phyloP scores from a whole-genome alignment of 2,113 vertebrate genomes.

The Rissa tridactyla region DNA sequence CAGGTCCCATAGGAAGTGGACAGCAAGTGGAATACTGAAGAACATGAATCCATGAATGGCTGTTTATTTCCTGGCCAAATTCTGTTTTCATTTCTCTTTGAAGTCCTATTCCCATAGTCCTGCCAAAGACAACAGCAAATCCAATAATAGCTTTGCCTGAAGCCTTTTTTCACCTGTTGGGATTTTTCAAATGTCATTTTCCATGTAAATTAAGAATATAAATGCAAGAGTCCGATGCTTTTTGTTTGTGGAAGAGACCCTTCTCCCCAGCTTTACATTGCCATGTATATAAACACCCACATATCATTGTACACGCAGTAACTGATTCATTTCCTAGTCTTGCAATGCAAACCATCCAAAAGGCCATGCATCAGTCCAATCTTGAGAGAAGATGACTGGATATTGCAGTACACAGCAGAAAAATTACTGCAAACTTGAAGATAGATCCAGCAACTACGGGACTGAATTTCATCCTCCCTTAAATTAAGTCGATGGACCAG shows the following conservation, averaged over 20 bases:
- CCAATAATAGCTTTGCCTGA: neutral
- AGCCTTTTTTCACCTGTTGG: neutral
- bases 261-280: neutral
- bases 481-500: neutral
- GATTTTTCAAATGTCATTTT: neutral
- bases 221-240: neutral
- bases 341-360: neutral
- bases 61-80: conserved; percentile 12
- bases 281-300: neutral
- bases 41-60: neutral
- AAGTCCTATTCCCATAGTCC: neutral
- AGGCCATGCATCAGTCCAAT: neutral
- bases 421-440: neutral
- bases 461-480: neutral
- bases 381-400: neutral
- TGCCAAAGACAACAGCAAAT: conserved; percentile 8
- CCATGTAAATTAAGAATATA: neutral
- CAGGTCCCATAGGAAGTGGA: neutral
- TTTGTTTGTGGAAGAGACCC: neutral
- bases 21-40: neutral
- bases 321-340: neutral
- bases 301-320: neutral
- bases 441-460: neutral
- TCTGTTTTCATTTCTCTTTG: neutral
- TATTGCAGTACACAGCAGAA: neutral